Evolutionary conservation across 2,797 vertebrate species (phyloP), one percentile per base, ranked within the genome.

Genomic region (Schizopygopsis malacanthus): DNA sequence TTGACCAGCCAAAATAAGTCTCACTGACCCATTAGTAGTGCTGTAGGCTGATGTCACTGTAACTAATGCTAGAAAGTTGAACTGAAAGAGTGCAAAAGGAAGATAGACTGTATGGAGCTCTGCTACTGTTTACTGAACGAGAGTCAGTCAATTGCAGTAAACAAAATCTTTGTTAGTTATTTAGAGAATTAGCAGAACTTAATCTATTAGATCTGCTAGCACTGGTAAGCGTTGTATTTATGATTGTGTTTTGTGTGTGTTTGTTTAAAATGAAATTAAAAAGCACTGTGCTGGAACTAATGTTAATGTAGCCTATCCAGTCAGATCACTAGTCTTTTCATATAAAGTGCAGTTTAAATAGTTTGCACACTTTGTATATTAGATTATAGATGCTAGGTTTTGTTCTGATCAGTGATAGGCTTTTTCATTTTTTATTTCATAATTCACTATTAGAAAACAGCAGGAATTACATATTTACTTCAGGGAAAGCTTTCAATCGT

Each of bases 291-390:
- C 39, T 79, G 79, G 56, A 82, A 79, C 83, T 37, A 56, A 85
- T 87, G 54, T 47, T 76, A 81, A 87, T 84, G 47, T 67, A 12
- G 39, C 54, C 45, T 56, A 22, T 77, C 33, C n/a, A 7, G 61
- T 61, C 78, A 70, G 50, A 76, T 85, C 47, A 78, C 78, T 75
- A n/a, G 25, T 72, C 41, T 37, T 87, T 81, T 52, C 65, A 72
- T 37, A 47, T 79, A 39, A 63, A 72, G 52, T 79, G 50, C 25
- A 47, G 85, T 25, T 83, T 67, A 20, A 16, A 67, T 43, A n/a
- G 45, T 59, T 69, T 63, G 13, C 7, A 4, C 25, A 45, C 41
- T 81, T 88, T 83, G 37, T 41, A 59, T 13, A 43, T 78, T 41
- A 78, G 8, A 56, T 81, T 41, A 7, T 41, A 71, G 22, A 45